phyloP scores from a whole-genome alignment of 2,888 invertebrate species.

The Hanleya hanleyi region DNA sequence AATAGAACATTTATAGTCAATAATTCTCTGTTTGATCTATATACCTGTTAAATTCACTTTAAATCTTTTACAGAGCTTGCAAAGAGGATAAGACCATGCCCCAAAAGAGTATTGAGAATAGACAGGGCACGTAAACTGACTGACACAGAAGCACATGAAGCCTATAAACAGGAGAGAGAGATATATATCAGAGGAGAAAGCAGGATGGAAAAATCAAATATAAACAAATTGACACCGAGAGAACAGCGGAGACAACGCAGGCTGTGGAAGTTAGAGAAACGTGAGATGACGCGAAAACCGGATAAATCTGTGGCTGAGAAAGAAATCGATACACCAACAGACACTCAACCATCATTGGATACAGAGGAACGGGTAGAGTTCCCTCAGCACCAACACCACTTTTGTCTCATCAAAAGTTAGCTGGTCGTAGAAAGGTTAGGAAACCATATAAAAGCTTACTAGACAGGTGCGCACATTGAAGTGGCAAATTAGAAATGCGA shows the following conservation, averaged over 20 bases:
- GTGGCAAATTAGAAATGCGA: background rate
- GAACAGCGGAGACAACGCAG: background rate
- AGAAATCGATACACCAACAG: background rate
- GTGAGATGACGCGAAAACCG: too few relatives aligned
- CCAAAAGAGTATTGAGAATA: background rate
- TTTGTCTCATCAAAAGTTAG: slow-evolving; percentile 12
- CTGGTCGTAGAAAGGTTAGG: slow-evolving; percentile 14
- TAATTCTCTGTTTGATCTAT: too few relatives aligned
- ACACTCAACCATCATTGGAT: too few relatives aligned
- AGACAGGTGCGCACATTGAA: slow-evolving; percentile 7
- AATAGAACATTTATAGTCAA: too few relatives aligned
- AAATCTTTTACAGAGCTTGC: background rate
- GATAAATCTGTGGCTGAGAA: background rate
- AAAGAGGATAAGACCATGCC: background rate
- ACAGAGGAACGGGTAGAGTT: too few relatives aligned
- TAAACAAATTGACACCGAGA: background rate
- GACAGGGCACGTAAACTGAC: background rate
- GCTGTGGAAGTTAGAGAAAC: background rate
- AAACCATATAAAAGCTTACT: slow-evolving; percentile 14
- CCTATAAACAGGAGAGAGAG: slow-evolving; percentile 2
- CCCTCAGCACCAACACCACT: background rate
- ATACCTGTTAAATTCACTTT: background rate
- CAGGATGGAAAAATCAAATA: slow-evolving; percentile 6
- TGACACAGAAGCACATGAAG: background rate
- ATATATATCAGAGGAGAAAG: background rate